A percentile compares a stretch with the other conserved stretches of the same genome.
These are phyloP conservation scores for Melozone crissalis DNA, from an alignment of 2,113 vertebrate genomes.

Conservation along the genomic window DNA sequence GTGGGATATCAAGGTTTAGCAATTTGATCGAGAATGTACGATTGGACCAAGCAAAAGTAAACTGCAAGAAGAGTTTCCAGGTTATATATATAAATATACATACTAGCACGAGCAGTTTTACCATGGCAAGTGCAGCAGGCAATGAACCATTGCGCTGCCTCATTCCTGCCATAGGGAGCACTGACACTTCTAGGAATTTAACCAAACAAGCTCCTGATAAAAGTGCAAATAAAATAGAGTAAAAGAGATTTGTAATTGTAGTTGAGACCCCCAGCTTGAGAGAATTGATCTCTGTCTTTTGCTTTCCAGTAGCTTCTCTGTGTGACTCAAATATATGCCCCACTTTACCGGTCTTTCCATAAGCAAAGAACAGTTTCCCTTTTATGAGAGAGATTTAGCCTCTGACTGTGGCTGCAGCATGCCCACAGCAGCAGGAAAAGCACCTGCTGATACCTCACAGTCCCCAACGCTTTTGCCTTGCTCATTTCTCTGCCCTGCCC, in stretches of 20 bases:
- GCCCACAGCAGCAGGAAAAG: not conserved
- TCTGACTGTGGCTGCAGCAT: not conserved
- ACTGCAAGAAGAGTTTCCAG: conserved; percentile 44
- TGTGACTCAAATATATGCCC: not conserved
- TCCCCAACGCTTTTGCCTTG: not conserved
- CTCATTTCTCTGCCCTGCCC: not conserved
- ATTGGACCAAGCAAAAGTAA: conserved; percentile 10
- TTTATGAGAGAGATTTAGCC: not conserved
- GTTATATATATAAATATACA: conserved; percentile 18
- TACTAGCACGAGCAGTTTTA: not conserved
- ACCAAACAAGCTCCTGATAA: conserved; percentile 15
- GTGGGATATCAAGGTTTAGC: not conserved
- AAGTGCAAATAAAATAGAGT: not conserved
- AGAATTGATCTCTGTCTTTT: not conserved
- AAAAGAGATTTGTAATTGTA: not conserved
- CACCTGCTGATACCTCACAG: not conserved
- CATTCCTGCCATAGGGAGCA: conserved; percentile 1
- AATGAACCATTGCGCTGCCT: not conserved
- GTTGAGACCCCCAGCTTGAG: not conserved
- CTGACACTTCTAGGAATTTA: not conserved
- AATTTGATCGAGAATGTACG: not conserved
- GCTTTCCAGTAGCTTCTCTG: not conserved
- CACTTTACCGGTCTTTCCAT: not conserved
- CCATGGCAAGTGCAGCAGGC: not conserved
- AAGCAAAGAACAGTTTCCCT: not conserved